Evolutionary conservation across 2,797 vertebrate genomes (phyloP), one percentile per base, ranked within the genome.

Genomic region (Gobio occitaniae): DNA sequence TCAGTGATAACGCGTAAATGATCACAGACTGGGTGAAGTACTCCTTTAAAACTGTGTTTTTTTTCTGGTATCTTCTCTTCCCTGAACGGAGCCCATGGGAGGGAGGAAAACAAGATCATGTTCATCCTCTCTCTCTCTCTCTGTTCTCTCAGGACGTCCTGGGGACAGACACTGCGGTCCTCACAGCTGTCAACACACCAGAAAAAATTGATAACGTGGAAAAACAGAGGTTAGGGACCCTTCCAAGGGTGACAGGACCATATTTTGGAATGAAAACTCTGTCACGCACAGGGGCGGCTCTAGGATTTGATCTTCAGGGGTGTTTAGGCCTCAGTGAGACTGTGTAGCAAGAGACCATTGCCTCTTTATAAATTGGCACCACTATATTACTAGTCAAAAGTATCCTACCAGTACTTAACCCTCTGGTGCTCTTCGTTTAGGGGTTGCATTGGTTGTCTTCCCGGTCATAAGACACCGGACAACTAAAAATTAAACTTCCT

Each of bases 161-260:
- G 54, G 21, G 47, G 75, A 74, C 50, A 38, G 52, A 56, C 32
- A 7, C 65, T 44, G 52, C 9, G 12, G 15, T 47, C 15, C 48
- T 17, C 16, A 78, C 90, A 93, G 93, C 91, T 93, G 91, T 94
- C 91, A 87, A 88, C 89, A 90, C 89, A 90, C 56, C 69, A 89
- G 89, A 89, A 86, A 38, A 48, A 65, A 17, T 7, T 52, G 81
- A 50, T 36, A 78, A 84, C 3, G 21, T 76, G 32, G 82, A 63
- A 56, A 78, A 85, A 80, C 17, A 15, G 36, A 70, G 78, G 36
- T 13, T 10, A 87, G 44, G 32, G 86, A 15, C 75, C 29, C 77
- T 61, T 78, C 66, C 21, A 52, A 9, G 74, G 19, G 50, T 6
- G 9, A 47, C 71, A 2, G 29, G 29, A 3, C 48, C 6, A 6